phyloP scores from a whole-genome alignment of 2,113 vertebrate species.

The Chunga burmeisteri region DNA sequence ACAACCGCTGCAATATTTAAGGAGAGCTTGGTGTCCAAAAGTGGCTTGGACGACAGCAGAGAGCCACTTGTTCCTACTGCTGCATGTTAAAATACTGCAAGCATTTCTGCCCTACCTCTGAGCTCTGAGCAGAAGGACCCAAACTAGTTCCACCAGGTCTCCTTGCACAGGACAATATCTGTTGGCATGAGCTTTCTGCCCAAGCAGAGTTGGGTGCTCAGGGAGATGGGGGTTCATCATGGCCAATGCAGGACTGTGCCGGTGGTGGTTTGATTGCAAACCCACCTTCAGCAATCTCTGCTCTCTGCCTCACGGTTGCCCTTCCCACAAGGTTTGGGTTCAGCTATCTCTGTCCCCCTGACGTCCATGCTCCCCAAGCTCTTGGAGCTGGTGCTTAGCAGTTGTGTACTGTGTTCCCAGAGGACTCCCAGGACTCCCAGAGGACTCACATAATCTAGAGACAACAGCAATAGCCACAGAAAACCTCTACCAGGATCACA shows the following conservation, averaged over 20 bases:
- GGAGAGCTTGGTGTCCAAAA: neutral
- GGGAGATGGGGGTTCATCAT: neutral
- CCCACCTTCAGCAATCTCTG: neutral
- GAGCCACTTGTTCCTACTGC: neutral
- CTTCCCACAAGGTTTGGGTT: neutral
- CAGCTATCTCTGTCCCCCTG: neutral
- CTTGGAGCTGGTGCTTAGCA: neutral
- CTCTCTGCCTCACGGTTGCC: neutral
- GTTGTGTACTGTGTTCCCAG: neutral
- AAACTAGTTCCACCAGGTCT: neutral
- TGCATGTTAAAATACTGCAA: neutral
- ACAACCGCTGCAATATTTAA: slow-evolving; percentile 26
- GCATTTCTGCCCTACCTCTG: neutral
- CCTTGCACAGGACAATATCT: neutral
- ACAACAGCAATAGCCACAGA: neutral
- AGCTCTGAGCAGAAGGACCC: neutral
- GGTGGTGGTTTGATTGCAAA: neutral
- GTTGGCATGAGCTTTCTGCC: neutral
- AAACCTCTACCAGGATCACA: neutral
- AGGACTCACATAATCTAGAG: neutral
- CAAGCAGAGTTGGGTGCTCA: neutral
- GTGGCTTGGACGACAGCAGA: neutral
- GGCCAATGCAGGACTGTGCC: neutral
- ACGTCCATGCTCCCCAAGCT: neutral
- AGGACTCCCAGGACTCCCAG: neutral